Percentiles rank a stretch among this genome's conserved stretches.
Evolutionary conservation across 2,113 vertebrate genomes (phyloP).

Genomic region (Gorsachius goisagi): DNA sequence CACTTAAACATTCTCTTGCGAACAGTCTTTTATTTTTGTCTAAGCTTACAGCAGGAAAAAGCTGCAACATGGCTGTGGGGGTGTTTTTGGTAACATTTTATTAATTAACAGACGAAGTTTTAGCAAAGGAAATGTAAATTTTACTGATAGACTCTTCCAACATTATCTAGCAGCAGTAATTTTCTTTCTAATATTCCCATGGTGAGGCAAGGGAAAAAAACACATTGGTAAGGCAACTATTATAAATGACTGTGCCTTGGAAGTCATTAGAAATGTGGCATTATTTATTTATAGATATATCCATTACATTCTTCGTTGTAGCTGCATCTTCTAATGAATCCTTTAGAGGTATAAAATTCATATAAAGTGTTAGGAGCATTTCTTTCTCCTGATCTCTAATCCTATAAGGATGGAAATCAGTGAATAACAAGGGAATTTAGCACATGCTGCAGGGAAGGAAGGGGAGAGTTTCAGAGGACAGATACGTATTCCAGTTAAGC

Average conservation of each 20-base stretch:
- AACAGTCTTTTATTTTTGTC: neutral
- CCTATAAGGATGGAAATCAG: neutral
- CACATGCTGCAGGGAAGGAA: neutral
- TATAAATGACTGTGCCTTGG: neutral
- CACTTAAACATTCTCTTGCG: neutral
- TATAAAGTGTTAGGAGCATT: neutral
- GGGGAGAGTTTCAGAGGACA: neutral
- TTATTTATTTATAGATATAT: conserved; percentile 16
- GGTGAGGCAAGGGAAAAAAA: neutral
- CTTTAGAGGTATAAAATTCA: neutral
- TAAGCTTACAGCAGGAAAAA: neutral
- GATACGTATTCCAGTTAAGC: neutral
- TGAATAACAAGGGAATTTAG: conserved; percentile 11
- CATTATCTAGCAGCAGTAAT: neutral
- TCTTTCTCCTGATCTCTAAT: neutral
- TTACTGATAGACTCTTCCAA: neutral
- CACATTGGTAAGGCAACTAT: neutral
- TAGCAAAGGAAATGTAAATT: conserved; percentile 10
- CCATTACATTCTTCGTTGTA: neutral
- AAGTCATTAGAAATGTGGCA: neutral
- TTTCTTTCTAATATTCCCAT: neutral
- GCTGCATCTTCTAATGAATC: neutral
- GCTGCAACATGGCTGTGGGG: neutral
- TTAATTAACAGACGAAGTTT: neutral
- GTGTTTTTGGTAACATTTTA: neutral